Base-by-base conservation (phyloP, 1,140 invertebrate species). In the Rhopalosiphum padi region DNA sequence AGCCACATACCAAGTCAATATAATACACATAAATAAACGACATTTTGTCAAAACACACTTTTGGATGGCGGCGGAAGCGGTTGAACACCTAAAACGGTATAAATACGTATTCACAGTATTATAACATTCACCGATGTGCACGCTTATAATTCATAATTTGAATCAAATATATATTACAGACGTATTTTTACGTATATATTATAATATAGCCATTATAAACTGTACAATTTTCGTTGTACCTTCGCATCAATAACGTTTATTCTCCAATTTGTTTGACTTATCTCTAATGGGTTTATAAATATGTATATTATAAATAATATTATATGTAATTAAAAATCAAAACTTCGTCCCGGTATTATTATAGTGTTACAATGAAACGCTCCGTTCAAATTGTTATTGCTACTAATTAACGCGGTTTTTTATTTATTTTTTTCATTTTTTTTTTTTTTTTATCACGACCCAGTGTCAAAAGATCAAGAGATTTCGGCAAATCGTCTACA, bases 321-420 rank as follows among this genome's bases (percentile, higher is more conserved):
- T 0, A 68, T 82, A 23, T 83, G 35, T 37, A 83, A 83, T 83
- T 83, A 87, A 87, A 87, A 43, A 51, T 35, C 30, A 51, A 87
- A 51, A 48, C 18, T 46, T 48, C 11, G 48, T 35, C 18, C 25
- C 23, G 25, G 41, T 86, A 41, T 41, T 41, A 41, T 41, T 3
- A 3, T 23, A 2, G 23, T 30, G 22, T 89, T 53, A 23, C n/a
- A 55, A 23, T 41, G 51, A 22, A 88, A 89, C 46, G 22, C 1
- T 48, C 2, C 86, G 86, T 87, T 87, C 15, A 53, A 90, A 90
- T 90, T 90, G 53, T 90, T 90, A 90, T 90, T 90, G 37, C 51
- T 21, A 60, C 53, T 90, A 90, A 90, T 90, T 60, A 90, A 90
- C 53, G 35, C 51, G 53, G 25, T 90, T 22, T 41, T 37, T 51